Evolutionary conservation across 2,113 vertebrate genomes (phyloP), one percentile per base, ranked within the genome.

Genomic region (Synodontis membranacea): DNA sequence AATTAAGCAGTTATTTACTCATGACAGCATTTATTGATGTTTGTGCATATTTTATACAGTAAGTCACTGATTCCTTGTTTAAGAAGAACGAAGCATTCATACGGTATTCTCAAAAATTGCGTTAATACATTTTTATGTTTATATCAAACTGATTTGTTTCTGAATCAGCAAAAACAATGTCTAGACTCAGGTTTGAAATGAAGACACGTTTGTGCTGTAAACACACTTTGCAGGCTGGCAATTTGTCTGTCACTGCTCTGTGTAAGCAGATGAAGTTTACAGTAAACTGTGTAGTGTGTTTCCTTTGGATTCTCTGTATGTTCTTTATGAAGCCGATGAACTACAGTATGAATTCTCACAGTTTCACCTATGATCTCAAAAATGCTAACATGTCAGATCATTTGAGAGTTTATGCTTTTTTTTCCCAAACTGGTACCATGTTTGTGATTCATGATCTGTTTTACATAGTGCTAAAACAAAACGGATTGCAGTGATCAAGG

Each of bases 101-200:
- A 5, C 62, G 34, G 12, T 4, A 10, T 60, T 28, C 25, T 1
- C 25, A 5, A 7, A 37, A 8, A 37, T 37, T 37, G 34, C 39
- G 66, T 83, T 19, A 31, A 46, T n/a, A 84, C 39, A 48, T 78
- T 80, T 79, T 87, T 89, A 62, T 82, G 86, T 88, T 74, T 83
- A 92, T 88, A 88, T 58, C 4, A 72, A 87, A 82, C 88, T 89
- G 92, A 93, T 72, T 91, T 87, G 84, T 90, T 88, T 92, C 88
- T 84, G 87, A 72, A 75, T 84, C 75, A 68, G 89, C 84, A 90
- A 92, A 92, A 89, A 87, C 28, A 0, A 14, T 82, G 76, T 70
- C 54, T 48, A 85, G 48, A 83, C 34, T 84, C 83, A 52, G 15
- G 62, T 74, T 60, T 89, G 90, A 54, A 83, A 58, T 58, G 8